Evolutionary conservation across 2,113 vertebrate genomes (phyloP), one percentile per base, ranked within the genome.

Genomic region (Telmatochromis bifrenatus): DNA sequence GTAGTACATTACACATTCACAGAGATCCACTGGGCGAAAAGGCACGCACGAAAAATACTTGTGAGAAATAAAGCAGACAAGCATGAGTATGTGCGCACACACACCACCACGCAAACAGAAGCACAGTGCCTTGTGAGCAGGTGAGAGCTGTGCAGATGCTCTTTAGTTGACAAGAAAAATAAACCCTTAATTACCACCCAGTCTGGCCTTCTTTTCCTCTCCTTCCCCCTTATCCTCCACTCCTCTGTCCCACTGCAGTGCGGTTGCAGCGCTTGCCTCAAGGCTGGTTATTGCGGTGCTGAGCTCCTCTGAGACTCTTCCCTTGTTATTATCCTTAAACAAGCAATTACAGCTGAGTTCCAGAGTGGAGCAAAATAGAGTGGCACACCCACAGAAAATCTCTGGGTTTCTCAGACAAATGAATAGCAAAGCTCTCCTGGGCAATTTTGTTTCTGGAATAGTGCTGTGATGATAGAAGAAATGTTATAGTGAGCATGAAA

Each of bases 241-340:
- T 87, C 87, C 85, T 82, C 56, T 42, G 9, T 84, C 35, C 62
- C 91, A 89, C 92, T 93, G 91, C 94, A 81, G 89, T 94, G 94
- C 86, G 90, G 93, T 93, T 92, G 90, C 13, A 88, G 93, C 28
- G 89, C 70, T 88, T 11, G 93, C 92, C 94, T 93, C 84, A 53
- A 89, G 91, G 93, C 94, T 94, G 92, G 87, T 89, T 93, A 93
- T 93, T 93, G 91, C 47, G 81, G 94, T 45, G 85, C 80, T 68
- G 84, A 84, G 87, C 89, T 93, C 92, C 91, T 94, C 86, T 9
- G 90, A 94, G 91, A 95, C 83, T 87, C 88, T 92, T 91, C 83
- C 95, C 94, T 94, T 94, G 93, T 95, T 94, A 96, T 96, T 96
- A 96, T 95, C 93, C 93, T 96, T 95, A 95, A 95, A 96, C 94